These are phyloP conservation scores for Eumaeus atala DNA, from an alignment of 1,140 invertebrate genomes.

Conservation along the genomic window DNA sequence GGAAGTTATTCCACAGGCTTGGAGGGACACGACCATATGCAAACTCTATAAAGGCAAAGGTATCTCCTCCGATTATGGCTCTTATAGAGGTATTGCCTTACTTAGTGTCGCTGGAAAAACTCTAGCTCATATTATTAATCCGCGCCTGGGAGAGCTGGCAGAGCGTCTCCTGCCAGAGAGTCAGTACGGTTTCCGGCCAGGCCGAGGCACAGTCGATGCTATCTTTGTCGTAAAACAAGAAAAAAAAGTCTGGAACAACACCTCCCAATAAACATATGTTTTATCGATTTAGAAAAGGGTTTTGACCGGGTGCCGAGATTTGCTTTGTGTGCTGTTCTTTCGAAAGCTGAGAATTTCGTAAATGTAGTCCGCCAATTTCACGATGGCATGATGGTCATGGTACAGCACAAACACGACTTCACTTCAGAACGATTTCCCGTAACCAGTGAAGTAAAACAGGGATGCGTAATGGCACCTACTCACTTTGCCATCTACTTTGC, in stretches of 20 bases:
- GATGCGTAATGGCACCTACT: slow-evolving; percentile 17
- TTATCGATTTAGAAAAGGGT: no score
- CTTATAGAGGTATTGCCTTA: not conserved
- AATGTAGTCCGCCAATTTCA: not conserved
- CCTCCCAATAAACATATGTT: no score
- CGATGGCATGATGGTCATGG: not conserved
- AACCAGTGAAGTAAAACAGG: slow-evolving; percentile 18
- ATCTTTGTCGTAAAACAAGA: no score
- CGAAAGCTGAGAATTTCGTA: not conserved
- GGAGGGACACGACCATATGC: not conserved
- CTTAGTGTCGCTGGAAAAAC: not conserved
- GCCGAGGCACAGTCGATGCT: no score
- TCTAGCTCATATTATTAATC: no score
- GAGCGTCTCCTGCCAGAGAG: no score
- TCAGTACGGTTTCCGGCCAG: no score
- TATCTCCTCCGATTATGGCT: no score
- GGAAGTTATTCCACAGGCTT: not conserved
- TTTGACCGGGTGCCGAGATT: no score
- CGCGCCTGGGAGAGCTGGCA: no score
- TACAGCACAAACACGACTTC: not conserved
- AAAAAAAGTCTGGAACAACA: no score
- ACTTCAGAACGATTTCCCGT: slow-evolving; percentile 15
- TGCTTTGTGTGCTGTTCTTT: not conserved
- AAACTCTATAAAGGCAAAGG: no score
- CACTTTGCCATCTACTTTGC: slow-evolving; percentile 19